Base-by-base conservation (phyloP, 2,888 invertebrate species). In the Andrena haemorrhoa region DNA sequence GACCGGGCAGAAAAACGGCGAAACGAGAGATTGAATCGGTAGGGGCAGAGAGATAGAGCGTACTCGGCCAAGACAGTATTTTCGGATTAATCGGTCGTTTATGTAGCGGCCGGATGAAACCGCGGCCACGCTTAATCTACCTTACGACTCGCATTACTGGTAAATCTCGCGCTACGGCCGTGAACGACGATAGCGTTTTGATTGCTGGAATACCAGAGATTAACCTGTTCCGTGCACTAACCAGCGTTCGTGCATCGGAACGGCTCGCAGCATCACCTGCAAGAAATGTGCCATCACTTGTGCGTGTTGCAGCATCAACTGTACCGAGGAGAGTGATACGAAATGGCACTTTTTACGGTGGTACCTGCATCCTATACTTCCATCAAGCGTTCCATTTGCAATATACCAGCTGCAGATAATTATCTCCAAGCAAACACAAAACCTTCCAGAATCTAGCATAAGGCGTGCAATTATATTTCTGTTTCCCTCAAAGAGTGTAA, bases 41-140 rank as follows among this genome's bases (percentile, higher is more conserved):
- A 60, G 23, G 58, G 58, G 49, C 10, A 70, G 23, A 56, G 53
- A 47, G 63, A 47, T 49, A 56, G 63, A 69, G 29, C 33, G n/a
- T n/a, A 35, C 58, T 35, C 75, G 77, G 64, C 71, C 86, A 85
- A 89, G 90, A 90, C 90, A 90, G 90, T 90, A 89, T 91, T 91
- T 91, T 91, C 85, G 89, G 91, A 92, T 92, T 92, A 92, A 90
- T 88, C 91, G 89, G 87, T 88, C 91, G 90, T 92, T 92, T 89
- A 87, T 89, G 90, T 85, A 86, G 87, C 90, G 81, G 77, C 75
- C 65, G 83, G 75, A 81, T 82, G 85, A 84, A 87, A 86, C 83
- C 88, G 79, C 85, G 82, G 83, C 80, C 79, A 78, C 82, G 78
- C 76, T 79, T 79, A 82, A 85, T 81, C 77, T 86, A 90, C 86